phyloP scores from a whole-genome alignment of 2,797 vertebrate genomes.

The Enteromius afrohamiltoni region DNA sequence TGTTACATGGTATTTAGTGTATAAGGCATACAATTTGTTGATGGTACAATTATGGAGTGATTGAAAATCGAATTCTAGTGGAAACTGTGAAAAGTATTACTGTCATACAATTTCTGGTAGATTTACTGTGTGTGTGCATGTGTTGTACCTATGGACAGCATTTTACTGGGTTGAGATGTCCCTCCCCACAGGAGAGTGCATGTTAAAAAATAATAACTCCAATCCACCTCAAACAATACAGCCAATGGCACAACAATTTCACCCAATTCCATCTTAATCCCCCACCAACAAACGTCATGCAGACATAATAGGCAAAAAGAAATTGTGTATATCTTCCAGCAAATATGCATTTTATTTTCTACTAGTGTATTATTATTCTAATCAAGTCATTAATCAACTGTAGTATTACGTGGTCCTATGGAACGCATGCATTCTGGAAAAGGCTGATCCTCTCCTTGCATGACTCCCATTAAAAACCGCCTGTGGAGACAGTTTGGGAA shows the following conservation, averaged over 20 bases:
- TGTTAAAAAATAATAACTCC: constrained; percentile 80
- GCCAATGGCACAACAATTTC: constrained; percentile 81
- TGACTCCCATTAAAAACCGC: constrained; percentile 80
- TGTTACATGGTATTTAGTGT: not conserved
- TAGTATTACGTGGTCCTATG: constrained; percentile 75
- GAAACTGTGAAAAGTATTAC: constrained; percentile 12
- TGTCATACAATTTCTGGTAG: not conserved
- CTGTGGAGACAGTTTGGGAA: constrained; percentile 78
- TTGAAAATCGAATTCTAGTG: constrained; percentile 3
- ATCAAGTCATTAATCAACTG: constrained; percentile 81
- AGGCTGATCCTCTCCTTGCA: constrained; percentile 79
- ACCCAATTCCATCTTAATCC: constrained; percentile 82
- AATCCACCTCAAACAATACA: constrained; percentile 81
- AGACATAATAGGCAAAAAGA: constrained; percentile 61
- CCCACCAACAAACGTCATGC: constrained; percentile 74
- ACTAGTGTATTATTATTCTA: constrained; percentile 71
- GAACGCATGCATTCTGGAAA: constrained; percentile 80
- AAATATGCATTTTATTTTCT: constrained; percentile 73
- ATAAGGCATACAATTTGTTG: not conserved
- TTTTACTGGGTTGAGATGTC: not conserved
- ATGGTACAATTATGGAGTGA: constrained; percentile 6
- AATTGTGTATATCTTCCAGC: constrained; percentile 79
- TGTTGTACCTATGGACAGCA: constrained; percentile 9
- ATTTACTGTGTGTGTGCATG: constrained; percentile 2
- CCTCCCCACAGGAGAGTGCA: constrained; percentile 69